phyloP scores from a whole-genome alignment of 2,797 vertebrate genomes.

The Esox lucius region DNA sequence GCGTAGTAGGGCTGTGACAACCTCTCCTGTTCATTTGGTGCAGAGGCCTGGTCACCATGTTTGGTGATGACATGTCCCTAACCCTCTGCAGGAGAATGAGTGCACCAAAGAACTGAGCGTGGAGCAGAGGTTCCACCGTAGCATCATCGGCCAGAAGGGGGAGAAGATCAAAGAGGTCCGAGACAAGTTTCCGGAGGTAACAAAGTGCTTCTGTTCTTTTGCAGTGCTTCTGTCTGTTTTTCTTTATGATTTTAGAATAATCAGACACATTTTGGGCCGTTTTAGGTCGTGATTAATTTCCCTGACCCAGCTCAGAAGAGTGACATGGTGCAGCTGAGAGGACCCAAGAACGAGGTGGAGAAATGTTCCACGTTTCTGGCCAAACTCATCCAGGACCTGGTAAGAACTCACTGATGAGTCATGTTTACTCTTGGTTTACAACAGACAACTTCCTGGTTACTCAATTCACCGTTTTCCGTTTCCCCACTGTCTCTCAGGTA shows the following conservation, averaged over 20 bases:
- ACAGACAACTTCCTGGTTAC: background rate
- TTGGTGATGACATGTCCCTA: background rate
- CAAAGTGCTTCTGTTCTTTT: background rate
- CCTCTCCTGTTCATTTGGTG: background rate
- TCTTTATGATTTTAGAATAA: background rate
- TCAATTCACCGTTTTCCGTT: background rate
- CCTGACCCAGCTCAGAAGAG: constrained; percentile 81
- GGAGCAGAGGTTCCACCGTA: constrained; percentile 81
- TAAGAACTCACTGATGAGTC: constrained; percentile 38
- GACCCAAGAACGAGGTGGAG: constrained; percentile 83
- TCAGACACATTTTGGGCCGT: background rate
- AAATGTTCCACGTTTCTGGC: constrained; percentile 83
- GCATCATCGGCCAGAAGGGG: constrained; percentile 82
- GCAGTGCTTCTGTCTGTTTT: too few species aligned
- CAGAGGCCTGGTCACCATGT: background rate
- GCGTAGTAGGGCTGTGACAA: background rate
- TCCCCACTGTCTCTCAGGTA: constrained; percentile 60
- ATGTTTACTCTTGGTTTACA: background rate
- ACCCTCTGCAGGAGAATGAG: constrained; percentile 72
- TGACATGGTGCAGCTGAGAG: constrained; percentile 81
- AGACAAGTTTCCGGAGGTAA: constrained; percentile 84
- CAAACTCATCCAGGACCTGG: constrained; percentile 79
- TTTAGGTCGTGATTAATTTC: constrained; percentile 83
- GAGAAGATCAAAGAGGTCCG: constrained; percentile 82
- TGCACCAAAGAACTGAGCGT: constrained; percentile 81